Evolutionary conservation across 2,113 vertebrate species (phyloP), one percentile per base, ranked within the genome.

Genomic region (Pipa parva): DNA sequence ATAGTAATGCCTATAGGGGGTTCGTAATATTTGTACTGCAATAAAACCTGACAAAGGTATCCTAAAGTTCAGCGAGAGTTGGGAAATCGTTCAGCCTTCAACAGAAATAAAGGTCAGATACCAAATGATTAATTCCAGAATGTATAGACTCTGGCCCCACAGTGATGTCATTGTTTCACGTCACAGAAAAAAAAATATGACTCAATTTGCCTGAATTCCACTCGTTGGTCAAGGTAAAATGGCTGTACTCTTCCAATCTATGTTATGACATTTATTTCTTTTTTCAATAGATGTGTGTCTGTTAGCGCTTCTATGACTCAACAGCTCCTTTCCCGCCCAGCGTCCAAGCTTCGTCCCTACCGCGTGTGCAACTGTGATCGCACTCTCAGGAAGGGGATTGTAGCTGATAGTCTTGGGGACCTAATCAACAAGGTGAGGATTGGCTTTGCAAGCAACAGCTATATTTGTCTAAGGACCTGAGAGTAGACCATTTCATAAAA

Each of bases 251-350:
- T n/a, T n/a, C n/a, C n/a, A n/a, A n/a, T n/a, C n/a, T n/a, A n/a
- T n/a, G n/a, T n/a, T n/a, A n/a, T n/a, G n/a, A n/a, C n/a, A n/a
- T n/a, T n/a, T 37, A 9, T 27, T 4, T 2, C 2, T 0, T 49
- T n/a, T 28, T 2, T n/a, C 1, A 25, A 59, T 71, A 95, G 93
- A 52, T 90, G 86, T 12, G 82, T 91, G 25, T 84, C 91, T 0
- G 88, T 87, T 22, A 90, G 91, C 0, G 84, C 92, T 0, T 91
- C 92, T 0, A 76, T 92, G 87, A 92, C 91, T 61, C 91, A 93
- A 75, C 90, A 95, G 79, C 78, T 93, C 13, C 80, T 92, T 63
- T 74, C 76, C 0, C 77, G 83, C 45, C 77, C 84, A 0, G 36
- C 71, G 21, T 62, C 77, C 0, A 77, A 37, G 0, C 76, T 82